Evolutionary conservation across 2,113 vertebrate genomes (phyloP).

Genomic region (Tupaia tana): DNA sequence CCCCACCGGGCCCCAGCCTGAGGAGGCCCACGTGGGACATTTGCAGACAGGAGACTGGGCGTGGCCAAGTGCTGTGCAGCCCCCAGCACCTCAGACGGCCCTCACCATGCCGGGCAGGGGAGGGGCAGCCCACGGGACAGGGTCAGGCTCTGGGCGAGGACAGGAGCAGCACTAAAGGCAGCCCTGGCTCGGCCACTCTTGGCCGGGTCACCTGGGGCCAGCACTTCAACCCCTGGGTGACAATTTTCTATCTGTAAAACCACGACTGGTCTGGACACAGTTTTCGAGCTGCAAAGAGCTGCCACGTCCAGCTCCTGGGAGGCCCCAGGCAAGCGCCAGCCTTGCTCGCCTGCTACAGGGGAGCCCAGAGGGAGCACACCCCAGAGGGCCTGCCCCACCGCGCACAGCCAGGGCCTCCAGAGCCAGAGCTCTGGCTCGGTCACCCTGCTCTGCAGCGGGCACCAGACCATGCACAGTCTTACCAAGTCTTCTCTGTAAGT

Average conservation of each 20-base stretch:
- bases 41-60: background rate
- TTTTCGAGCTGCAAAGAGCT: background rate
- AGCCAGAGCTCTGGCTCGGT: background rate
- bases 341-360: background rate
- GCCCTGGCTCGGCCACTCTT: too few relatives aligned
- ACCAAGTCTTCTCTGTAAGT: background rate
- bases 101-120: accelerated
- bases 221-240: background rate
- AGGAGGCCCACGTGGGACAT: background rate
- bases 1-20: too few relatives aligned
- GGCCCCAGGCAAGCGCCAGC: accelerated
- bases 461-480: background rate
- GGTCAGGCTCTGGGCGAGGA: background rate
- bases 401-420: background rate
- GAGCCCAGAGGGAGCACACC: background rate
- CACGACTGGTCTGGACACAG: background rate
- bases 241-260: background rate
- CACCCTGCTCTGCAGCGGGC: too few relatives aligned
- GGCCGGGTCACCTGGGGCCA: background rate
- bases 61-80: accelerated
- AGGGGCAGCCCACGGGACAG: too few relatives aligned
- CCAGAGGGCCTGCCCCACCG: background rate
- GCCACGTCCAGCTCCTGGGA: accelerated
- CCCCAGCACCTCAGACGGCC: background rate
- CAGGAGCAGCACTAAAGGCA: background rate